Percentiles rank a stretch among this genome's conserved stretches.
phyloP scores from a whole-genome alignment of 2,113 vertebrate genomes.

The Rhynchomys soricoides region DNA sequence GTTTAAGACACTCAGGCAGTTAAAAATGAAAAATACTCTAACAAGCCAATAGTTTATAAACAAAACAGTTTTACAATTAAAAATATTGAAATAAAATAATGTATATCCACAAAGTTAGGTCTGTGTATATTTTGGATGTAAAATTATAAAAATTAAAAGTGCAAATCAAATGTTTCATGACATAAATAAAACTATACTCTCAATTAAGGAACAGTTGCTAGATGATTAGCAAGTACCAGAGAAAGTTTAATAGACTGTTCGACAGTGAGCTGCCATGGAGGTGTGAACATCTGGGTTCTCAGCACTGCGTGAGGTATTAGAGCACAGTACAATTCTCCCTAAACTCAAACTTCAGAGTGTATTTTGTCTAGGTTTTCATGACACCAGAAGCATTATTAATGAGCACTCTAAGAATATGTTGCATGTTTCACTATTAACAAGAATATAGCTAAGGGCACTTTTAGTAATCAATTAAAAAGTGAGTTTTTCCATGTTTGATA shows the following conservation, averaged over 20 bases:
- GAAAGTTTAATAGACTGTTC: background rate
- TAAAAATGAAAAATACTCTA: conserved; percentile 56
- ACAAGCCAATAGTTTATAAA: conserved; percentile 42
- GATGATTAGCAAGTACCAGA: conserved; percentile 30
- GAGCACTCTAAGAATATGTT: background rate
- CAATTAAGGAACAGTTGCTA: conserved; percentile 18
- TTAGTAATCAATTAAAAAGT: conserved; percentile 34
- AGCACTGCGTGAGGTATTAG: background rate
- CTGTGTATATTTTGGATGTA: conserved; percentile 32
- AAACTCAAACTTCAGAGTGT: background rate
- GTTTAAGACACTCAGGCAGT: conserved; percentile 34
- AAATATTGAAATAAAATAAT: conserved; percentile 58
- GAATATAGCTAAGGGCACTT: conserved; percentile 42
- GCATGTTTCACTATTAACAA: background rate
- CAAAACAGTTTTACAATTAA: background rate
- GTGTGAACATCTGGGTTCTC: conserved; percentile 18
- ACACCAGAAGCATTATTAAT: background rate
- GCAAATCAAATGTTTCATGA: conserved; percentile 53
- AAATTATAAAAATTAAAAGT: conserved; percentile 64
- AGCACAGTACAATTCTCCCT: conserved; percentile 34
- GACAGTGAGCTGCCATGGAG: background rate
- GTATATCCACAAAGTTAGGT: background rate
- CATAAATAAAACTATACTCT: conserved; percentile 58
- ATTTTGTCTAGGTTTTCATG: conserved; percentile 44
- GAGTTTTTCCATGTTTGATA: conserved; percentile 25